Base-by-base conservation (phyloP, 2,888 invertebrate species). In the Morinoia aosen region DNA sequence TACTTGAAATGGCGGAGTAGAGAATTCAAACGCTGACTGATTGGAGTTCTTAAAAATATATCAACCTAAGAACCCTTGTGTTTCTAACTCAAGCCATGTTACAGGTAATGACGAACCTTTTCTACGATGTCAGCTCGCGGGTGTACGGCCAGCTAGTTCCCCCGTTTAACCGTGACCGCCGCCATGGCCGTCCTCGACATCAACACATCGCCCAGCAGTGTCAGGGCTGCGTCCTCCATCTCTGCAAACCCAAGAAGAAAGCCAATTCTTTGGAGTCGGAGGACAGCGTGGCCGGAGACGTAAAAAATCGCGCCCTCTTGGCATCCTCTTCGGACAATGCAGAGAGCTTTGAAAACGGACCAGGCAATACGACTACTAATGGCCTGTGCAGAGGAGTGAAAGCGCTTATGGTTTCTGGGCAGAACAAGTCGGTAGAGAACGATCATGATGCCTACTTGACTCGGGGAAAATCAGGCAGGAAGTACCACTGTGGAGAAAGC, bases 41-140 rank as follows among this genome's bases (percentile, higher is more conserved):
- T 48, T 48, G 48, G n/a, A n/a, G 3, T 48, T 48, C 5, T 48
- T 48, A 48, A 48, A 48, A 48, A 48, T 48, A 48, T 5, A 48
- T 48, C 48, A 48, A 5, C 48, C 48, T 48, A 48, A 48, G 48
- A 48, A 48, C 2, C 48, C 48, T 2, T 48, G 48, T 48, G 48
- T 48, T 4, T 5, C 48, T 48, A 48, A 76, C 8, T 33, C 76
- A 76, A 76, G 0, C 76, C 25, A 12, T 33, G 12, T 33, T 2
- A 10, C 96, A 96, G 96, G 96, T 96, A 40, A 96, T 96, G 96
- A 96, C 96, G 11, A 96, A 96, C 95, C 64, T 96, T 8, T 96
- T 95, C 94, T 95, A 96, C 76, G 95, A 96, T 61, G 95, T 96
- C 3, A 95, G 96, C 56, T 93, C 94, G 33, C 88, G 93, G 7